These are phyloP conservation scores for Chromoteleia sp. DNA, from an alignment of 2,888 invertebrate species.

Conservation along the genomic window DNA sequence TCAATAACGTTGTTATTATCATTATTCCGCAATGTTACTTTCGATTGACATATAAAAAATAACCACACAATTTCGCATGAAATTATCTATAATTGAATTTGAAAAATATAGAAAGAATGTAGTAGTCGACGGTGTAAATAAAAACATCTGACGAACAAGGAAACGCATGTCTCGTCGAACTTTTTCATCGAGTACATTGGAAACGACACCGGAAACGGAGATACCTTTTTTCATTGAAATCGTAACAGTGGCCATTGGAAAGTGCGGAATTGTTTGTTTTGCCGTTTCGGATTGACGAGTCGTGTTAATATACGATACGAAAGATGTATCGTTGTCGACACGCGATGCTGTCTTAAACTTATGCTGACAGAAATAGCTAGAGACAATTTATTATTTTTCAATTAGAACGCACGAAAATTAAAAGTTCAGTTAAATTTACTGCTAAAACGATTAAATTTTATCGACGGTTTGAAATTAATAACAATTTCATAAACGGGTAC, in stretches of 20 bases:
- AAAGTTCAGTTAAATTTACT: too few relatives aligned
- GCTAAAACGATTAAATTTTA: too few relatives aligned
- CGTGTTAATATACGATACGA: conserved; percentile 23
- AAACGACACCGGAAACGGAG: conserved; percentile 35
- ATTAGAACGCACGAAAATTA: too few relatives aligned
- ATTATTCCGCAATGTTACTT: conserved; percentile 21
- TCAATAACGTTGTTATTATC: conserved; percentile 12
- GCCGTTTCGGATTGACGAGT: conserved; percentile 1
- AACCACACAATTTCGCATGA: conserved; percentile 2
- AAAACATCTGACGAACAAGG: conserved; percentile 33
- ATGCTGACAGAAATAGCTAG: too few relatives aligned
- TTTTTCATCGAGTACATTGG: background rate
- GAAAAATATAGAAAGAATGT: conserved; percentile 4
- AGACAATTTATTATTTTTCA: too few relatives aligned
- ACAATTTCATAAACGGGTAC: too few relatives aligned
- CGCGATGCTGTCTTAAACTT: too few relatives aligned
- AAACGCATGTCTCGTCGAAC: conserved; percentile 19
- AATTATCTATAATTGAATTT: conserved; percentile 9
- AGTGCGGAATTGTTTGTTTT: conserved; percentile 48
- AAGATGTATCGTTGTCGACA: conserved; percentile 4
- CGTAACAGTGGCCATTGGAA: conserved; percentile 31
- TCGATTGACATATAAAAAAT: conserved; percentile 15
- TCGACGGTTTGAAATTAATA: too few relatives aligned
- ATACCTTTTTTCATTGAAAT: conserved; percentile 18
- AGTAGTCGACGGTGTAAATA: background rate